These are phyloP conservation scores for Minunthozetes semirufus DNA, from an alignment of 2,888 invertebrate genomes.

Conservation along the genomic window DNA sequence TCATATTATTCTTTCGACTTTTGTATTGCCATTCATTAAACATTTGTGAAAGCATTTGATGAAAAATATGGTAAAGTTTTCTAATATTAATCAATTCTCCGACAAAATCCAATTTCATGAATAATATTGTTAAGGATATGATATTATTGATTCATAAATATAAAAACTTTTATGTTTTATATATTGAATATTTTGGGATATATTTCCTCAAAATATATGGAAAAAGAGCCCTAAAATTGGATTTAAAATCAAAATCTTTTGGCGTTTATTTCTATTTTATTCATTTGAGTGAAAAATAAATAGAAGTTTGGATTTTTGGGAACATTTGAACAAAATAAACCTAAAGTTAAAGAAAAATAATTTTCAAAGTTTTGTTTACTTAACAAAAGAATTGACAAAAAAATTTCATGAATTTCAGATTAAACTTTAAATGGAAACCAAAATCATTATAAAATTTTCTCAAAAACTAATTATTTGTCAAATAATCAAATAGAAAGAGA, in stretches of 20 bases:
- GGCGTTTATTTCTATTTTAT: slow-evolving; percentile 4
- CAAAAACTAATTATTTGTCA: slow-evolving; percentile 4
- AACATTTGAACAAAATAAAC: slow-evolving; percentile 8
- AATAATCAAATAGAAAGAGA: background rate
- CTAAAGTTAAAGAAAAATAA: background rate
- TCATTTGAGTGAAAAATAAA: slow-evolving; percentile 19
- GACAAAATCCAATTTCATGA: background rate
- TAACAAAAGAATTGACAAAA: background rate
- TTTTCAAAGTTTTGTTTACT: slow-evolving; percentile 12
- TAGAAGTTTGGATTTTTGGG: slow-evolving; percentile 1
- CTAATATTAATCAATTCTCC: background rate
- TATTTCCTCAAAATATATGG: background rate
- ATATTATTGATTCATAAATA: no score
- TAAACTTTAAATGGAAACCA: background rate
- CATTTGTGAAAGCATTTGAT: background rate
- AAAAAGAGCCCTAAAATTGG: background rate
- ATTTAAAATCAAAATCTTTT: slow-evolving; percentile 19
- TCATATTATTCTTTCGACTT: background rate
- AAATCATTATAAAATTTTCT: slow-evolving; percentile 3
- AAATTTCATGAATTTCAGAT: slow-evolving; percentile 4
- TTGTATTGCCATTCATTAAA: background rate
- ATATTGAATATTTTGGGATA: background rate
- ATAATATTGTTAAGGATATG: background rate
- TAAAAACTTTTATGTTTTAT: no score
- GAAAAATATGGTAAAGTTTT: background rate